Percentiles rank a stretch among this genome's conserved stretches.
These are phyloP conservation scores for Rhagoletis zephyria DNA, from an alignment of 1,140 invertebrate genomes.

Conservation along the genomic window DNA sequence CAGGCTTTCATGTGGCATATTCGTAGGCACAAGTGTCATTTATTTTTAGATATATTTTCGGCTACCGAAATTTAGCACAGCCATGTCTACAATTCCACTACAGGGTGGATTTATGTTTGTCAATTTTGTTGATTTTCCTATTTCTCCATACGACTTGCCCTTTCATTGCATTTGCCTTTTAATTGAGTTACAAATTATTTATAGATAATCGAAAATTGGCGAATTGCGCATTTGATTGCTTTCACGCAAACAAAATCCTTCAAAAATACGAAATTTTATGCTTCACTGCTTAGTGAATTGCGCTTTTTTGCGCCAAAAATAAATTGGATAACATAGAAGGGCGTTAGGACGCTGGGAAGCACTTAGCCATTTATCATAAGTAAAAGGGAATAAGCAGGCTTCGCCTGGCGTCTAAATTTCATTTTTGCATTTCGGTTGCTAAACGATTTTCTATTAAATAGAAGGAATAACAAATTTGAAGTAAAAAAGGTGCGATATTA, in stretches of 20 bases:
- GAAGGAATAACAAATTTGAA: background rate
- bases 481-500: background rate
- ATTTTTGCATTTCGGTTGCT: slow-evolving; percentile 9
- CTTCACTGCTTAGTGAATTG: background rate
- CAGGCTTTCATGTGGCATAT: no score
- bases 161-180: background rate
- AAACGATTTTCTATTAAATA: background rate
- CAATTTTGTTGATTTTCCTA: no score
- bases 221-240: slow-evolving; percentile 24
- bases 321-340: background rate
- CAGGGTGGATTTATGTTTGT: no score
- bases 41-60: no score
- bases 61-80: no score
- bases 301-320: background rate
- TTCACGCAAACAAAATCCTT: background rate
- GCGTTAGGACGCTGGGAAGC: background rate
- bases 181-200: slow-evolving; percentile 17
- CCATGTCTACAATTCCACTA: no score
- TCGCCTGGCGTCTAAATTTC: background rate
- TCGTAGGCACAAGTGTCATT: no score
- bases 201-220: background rate
- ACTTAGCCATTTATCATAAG: background rate
- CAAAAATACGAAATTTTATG: slow-evolving; percentile 1
- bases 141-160: background rate
- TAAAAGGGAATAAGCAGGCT: background rate